phyloP scores from a whole-genome alignment of 1,140 invertebrate genomes.

The Bombus pyrosoma region DNA sequence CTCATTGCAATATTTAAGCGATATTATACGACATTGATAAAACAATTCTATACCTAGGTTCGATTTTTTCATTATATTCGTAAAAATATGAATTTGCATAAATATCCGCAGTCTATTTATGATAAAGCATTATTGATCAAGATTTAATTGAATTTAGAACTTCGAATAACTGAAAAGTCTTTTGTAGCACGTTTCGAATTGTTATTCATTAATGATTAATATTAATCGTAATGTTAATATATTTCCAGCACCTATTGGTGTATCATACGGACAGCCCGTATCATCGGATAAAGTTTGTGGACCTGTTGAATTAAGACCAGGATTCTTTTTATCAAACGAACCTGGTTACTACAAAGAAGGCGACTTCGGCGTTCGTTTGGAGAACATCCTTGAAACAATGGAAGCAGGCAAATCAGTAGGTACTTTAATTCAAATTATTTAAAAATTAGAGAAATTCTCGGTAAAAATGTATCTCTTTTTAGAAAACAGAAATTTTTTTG shows the following conservation, averaged over 20 bases:
- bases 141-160: background rate
- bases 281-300: constrained; percentile 59
- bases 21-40: too few relatives aligned
- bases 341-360: constrained; percentile 92
- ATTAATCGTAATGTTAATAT: background rate
- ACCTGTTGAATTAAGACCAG: constrained; percentile 85
- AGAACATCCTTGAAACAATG: constrained; percentile 95
- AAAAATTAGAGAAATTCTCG: background rate
- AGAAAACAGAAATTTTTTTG: constrained; percentile 83
- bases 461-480: constrained; percentile 28
- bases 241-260: constrained; percentile 87
- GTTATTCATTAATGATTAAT: background rate
- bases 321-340: constrained; percentile 93
- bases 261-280: constrained; percentile 83
- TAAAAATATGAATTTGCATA: too few relatives aligned
- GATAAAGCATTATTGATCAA: background rate
- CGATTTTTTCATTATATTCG: too few relatives aligned
- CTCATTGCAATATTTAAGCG: too few relatives aligned
- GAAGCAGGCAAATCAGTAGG: constrained; percentile 81
- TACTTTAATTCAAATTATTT: background rate
- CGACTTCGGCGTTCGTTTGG: constrained; percentile 95
- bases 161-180: background rate
- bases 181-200: background rate
- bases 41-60: too few relatives aligned
- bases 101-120: background rate